A percentile compares a stretch with the other conserved stretches of the same genome.
Conservation (phyloP, 2,113 vertebrate genomes). For the Blennius ocellaris region DNA sequence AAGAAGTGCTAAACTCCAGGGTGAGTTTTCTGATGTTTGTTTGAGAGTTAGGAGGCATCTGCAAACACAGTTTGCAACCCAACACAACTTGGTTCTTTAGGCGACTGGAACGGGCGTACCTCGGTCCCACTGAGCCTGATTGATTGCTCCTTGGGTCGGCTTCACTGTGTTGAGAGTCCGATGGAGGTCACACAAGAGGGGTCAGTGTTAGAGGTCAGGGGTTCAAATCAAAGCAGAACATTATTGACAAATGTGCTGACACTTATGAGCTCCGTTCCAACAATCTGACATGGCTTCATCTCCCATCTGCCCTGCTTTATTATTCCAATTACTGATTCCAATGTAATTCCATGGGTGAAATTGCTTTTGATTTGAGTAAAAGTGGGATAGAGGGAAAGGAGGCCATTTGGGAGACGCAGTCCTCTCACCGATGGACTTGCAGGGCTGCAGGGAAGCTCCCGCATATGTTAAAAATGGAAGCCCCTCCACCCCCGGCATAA, state of each 20-base stretch:
- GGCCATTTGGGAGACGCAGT: conserved; percentile 60
- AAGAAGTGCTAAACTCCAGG: conserved; percentile 73
- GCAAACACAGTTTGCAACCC: conserved; percentile 72
- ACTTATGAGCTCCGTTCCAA: conserved; percentile 56
- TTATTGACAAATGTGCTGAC: conserved; percentile 70
- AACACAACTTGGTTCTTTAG: conserved; percentile 33
- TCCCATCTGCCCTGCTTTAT: conserved; percentile 23
- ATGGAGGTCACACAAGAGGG: conserved; percentile 57
- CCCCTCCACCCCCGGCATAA: conserved; percentile 29
- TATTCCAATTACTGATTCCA: conserved; percentile 17
- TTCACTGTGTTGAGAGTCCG: conserved; percentile 68
- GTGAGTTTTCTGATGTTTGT: conserved; percentile 27
- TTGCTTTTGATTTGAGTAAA: neutral
- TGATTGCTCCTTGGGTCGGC: conserved; percentile 67
- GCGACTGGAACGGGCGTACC: conserved; percentile 16
- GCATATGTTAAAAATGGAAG: conserved; percentile 63
- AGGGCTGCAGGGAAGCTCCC: conserved; percentile 49
- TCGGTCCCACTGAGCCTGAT: conserved; percentile 32
- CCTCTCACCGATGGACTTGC: conserved; percentile 66
- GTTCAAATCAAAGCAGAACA: conserved; percentile 65
- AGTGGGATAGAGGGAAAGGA: conserved; percentile 59
- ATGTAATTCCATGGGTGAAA: neutral
- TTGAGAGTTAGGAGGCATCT: conserved; percentile 50
- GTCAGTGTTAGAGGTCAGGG: conserved; percentile 69
- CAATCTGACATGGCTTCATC: conserved; percentile 59